These are phyloP conservation scores for Temnothorax longispinosus DNA, from an alignment of 1,140 invertebrate genomes.

Conservation along the genomic window DNA sequence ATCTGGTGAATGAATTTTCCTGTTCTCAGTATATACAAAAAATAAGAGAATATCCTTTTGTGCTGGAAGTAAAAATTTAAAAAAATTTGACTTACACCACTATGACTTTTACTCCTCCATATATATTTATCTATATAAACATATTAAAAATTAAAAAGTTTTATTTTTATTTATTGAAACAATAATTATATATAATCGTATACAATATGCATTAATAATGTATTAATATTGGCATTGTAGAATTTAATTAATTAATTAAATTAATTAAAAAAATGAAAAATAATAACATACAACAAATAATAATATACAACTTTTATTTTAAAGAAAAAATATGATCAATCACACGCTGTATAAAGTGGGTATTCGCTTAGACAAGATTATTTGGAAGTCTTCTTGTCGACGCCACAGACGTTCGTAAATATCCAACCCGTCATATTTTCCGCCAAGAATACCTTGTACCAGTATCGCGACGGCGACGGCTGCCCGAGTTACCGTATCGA, in stretches of 20 bases:
- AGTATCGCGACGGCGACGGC: not conserved
- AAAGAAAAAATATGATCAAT: not conserved
- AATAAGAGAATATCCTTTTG: not conserved
- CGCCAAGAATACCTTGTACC: not conserved
- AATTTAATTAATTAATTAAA: no score
- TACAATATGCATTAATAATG: no score
- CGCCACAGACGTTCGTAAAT: constrained; percentile 14
- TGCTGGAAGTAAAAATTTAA: not conserved
- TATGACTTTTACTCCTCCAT: no score
- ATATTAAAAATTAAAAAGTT: not conserved
- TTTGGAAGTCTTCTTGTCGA: not conserved
- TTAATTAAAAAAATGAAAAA: no score
- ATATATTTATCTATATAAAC: not conserved
- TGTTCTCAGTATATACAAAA: not conserved
- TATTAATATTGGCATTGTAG: no score
- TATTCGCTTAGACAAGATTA: not conserved
- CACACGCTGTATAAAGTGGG: not conserved
- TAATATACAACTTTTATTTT: not conserved
- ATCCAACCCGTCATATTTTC: constrained; percentile 36
- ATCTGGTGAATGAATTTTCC: not conserved
- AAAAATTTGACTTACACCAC: no score
- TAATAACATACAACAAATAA: no score
- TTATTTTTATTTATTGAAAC: not conserved
- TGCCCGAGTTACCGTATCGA: constrained; percentile 37
- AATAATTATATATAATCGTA: no score